phyloP scores from a whole-genome alignment of 2,888 invertebrate genomes.

The Eudemis profundana region DNA sequence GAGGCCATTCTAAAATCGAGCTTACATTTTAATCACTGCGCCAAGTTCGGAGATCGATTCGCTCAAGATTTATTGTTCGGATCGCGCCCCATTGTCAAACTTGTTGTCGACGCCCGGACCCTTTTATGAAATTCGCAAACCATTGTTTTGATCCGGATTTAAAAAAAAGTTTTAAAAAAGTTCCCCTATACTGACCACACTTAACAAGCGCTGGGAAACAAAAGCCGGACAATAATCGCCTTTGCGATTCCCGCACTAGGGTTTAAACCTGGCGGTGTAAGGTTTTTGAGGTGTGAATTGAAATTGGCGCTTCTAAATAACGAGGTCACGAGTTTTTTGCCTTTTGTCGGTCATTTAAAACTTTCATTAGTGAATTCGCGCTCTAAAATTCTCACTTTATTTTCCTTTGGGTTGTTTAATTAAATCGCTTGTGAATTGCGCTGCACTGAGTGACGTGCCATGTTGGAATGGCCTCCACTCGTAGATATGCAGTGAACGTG shows the following conservation, averaged over 20 bases:
- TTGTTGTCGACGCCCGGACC: conserved; percentile 72
- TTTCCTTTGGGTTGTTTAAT: conserved; percentile 69
- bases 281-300: conserved; percentile 53
- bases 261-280: conserved; percentile 45
- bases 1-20: conserved; percentile 25
- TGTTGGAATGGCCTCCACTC: conserved; percentile 4
- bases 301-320: conserved; percentile 72
- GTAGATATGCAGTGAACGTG: not conserved
- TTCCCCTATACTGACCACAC: conserved; percentile 57
- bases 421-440: conserved; percentile 52
- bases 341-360: conserved; percentile 80
- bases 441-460: conserved; percentile 41
- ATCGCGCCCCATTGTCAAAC: conserved; percentile 71
- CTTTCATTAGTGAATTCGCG: conserved; percentile 82
- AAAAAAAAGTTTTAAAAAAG: conserved; percentile 74
- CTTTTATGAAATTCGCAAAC: conserved; percentile 75
- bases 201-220: conserved; percentile 39
- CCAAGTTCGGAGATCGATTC: conserved; percentile 67
- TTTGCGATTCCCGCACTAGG: conserved; percentile 49
- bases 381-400: conserved; percentile 72
- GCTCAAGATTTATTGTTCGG: conserved; percentile 79
- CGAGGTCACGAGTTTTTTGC: conserved; percentile 76
- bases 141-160: conserved; percentile 78
- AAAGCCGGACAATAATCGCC: conserved; percentile 48
- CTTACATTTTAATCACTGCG: conserved; percentile 39